Evolutionary conservation across 2,888 invertebrate species (phyloP).

Genomic region (Sinohyriopsis cumingii): DNA sequence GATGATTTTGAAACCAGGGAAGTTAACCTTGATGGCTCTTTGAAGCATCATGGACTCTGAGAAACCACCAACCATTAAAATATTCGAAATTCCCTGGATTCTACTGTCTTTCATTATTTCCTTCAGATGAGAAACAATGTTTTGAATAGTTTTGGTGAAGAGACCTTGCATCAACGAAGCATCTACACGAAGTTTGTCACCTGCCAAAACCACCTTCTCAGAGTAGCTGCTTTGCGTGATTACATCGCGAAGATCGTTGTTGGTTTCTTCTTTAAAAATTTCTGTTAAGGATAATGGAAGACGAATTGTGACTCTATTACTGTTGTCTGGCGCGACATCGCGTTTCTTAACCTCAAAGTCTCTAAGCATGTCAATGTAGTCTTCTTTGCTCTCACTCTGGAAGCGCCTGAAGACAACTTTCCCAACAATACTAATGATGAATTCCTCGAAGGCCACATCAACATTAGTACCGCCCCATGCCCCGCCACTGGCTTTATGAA

Average conservation of each 20-base stretch:
- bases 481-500: too few species aligned
- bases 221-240: slow-evolving; percentile 12
- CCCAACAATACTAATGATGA: slow-evolving; percentile 1
- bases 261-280: slow-evolving; percentile 16
- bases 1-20: too few species aligned
- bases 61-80: slow-evolving; percentile 32
- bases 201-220: slow-evolving; percentile 13
- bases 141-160: slow-evolving; percentile 10
- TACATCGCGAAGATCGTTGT: slow-evolving; percentile 16
- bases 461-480: slow-evolving; percentile 39
- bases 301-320: too few species aligned
- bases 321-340: not conserved
- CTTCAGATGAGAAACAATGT: slow-evolving; percentile 9
- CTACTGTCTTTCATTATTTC: slow-evolving; percentile 6
- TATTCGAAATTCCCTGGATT: slow-evolving; percentile 9
- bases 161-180: slow-evolving; percentile 6
- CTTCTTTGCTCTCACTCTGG: slow-evolving; percentile 1
- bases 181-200: slow-evolving; percentile 18
- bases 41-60: slow-evolving; percentile 27
- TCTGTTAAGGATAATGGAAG: slow-evolving; percentile 20
- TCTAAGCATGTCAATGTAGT: slow-evolving; percentile 6
- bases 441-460: slow-evolving; percentile 6
- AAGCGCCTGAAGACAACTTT: not conserved
- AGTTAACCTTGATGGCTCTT: slow-evolving; percentile 10
- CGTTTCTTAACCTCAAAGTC: slow-evolving; percentile 13